Conservation (phyloP, 2,113 vertebrate species). For the Tricholaema leucomelas region DNA sequence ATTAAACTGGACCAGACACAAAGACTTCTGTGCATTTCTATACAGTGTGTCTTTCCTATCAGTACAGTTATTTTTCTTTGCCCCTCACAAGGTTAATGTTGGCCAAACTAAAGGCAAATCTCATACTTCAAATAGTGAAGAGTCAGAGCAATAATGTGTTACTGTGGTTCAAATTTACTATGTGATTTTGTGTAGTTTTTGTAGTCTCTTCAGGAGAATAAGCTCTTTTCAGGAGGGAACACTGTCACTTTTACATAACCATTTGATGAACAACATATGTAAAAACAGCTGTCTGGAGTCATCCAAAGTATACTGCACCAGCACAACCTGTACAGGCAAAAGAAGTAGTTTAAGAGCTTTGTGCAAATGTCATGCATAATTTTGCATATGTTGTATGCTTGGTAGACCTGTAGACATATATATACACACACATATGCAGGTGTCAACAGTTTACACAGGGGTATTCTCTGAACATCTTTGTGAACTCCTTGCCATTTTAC, state of each 20-base stretch:
- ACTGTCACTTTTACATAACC: neutral
- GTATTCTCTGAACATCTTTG: neutral
- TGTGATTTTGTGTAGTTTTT: neutral
- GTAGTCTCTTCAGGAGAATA: neutral
- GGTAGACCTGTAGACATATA: neutral
- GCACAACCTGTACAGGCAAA: neutral
- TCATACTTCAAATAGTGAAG: neutral
- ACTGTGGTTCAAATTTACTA: neutral
- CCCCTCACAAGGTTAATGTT: neutral
- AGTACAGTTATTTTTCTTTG: neutral
- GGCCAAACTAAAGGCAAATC: neutral
- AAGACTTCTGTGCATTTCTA: neutral
- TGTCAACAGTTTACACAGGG: too few relatives aligned
- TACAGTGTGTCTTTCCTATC: neutral
- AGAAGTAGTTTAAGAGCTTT: neutral
- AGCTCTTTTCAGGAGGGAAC: neutral
- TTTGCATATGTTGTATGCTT: neutral
- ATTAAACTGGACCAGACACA: neutral
- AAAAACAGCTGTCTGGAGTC: neutral
- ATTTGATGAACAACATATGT: neutral
- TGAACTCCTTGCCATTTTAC: neutral
- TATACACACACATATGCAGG: neutral
- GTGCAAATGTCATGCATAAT: neutral
- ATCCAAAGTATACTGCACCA: neutral
- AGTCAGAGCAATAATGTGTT: neutral